Evolutionary conservation across 1,140 invertebrate genomes (phyloP), one percentile per base, ranked within the genome.

Genomic region (Cydia strobilella): DNA sequence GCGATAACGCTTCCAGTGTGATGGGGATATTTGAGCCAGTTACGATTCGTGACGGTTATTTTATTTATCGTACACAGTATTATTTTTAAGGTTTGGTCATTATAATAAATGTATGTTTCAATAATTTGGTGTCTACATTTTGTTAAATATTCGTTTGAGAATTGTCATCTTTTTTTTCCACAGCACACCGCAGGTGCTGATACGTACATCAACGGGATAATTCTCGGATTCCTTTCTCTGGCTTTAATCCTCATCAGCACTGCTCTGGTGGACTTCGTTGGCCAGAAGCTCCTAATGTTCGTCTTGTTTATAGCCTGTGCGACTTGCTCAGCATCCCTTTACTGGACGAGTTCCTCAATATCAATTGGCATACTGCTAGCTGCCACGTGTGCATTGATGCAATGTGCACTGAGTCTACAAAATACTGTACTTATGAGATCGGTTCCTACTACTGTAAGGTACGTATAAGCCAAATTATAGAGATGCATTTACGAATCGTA

Each of bases 181-280:
- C 82, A 89, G 87, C 77, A 84, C 79, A 23, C 86, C 12, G 86
- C 85, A 75, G 87, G 87, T 1, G 72, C 79, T 9, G 80, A 87
- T 63, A 89, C 88, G 0, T 89, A 89, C 27, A 82, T 82, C 20
- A 89, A 89, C 65, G 82, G 82, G 15, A 78, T 89, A 1, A 82
- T 89, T 7, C 73, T 89, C 5, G 87, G 87, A 12, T 51, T 82
- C 1, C 65, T 83, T 5, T 84, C 83, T 0, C 25, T 87, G 13
- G 2, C 82, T 2, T 82, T 83, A 20, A 80, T 86, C 1, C 66
- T 72, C 1, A 75, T 82, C n/a, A 84, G 80, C 39, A 81, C 79
- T 3, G 77, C 76, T 27, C 15, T 86, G 3, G 84, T 88, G 0
- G 75, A 84, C 4, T 78, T 79, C 62, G 4, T 87, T 13, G 83